Base-by-base conservation (phyloP, 2,888 invertebrate species). In the Tridacna crocea region DNA sequence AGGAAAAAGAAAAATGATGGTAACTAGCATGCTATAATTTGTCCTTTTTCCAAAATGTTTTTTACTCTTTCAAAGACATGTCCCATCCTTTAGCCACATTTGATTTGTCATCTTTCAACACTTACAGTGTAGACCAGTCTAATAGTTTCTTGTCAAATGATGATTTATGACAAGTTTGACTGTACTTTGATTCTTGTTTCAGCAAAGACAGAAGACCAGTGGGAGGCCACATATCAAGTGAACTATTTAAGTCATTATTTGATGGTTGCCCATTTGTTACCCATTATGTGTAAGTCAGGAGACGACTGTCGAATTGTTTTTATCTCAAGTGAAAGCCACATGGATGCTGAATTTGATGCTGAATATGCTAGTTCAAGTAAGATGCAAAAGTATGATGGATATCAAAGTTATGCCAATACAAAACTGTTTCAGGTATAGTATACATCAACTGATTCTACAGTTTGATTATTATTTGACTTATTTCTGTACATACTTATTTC, bases 161-260 rank as follows among this genome's bases (percentile, higher is more conserved):
- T 4, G 36, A 36, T 36, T 36, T 36, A 36, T 4, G 36, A 36
- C 2, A 36, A 36, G 36, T 8, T 36, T 36, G 2, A 36, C 36
- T 36, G 36, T 36, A 36, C 36, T 36, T 36, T 36, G 36, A 36
- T 4, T 36, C 36, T 63, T 17, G 19, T 85, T 87, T 27, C 82
- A 89, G 89, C 83, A 10, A 85, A 84, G 66, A 89, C 89, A 46
- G 88, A 87, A 66, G 89, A 89, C 68, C 83, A 87, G 13, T 88
- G 80, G 75, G 89, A 89, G 63, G 79, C 87, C 1, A 88, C 87
- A 0, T 89, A 85, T 65, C 89, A 89, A 79, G 89, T 89, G 75
- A 84, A 83, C 75, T 88, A 87, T 76, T 73, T 90, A 11, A 73
- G 83, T 27, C 89, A 90, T 72, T 90, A 88, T 70, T 81, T 90